Conservation (phyloP, 2,113 vertebrate species). For the Pogonocichla stellata region DNA sequence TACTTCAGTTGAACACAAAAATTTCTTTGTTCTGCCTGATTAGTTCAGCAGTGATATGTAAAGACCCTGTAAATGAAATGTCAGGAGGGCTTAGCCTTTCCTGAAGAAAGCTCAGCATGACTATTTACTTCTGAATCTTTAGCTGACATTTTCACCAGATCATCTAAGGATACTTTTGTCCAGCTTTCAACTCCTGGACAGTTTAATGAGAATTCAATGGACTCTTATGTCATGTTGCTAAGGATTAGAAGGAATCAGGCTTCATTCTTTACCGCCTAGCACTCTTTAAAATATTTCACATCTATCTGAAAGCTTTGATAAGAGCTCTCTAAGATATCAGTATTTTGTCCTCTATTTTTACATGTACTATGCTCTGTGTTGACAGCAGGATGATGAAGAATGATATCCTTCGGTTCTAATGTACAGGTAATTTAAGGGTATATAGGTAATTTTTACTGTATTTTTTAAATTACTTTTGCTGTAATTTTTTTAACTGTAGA, state of each 20-base stretch:
- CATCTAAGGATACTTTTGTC: neutral
- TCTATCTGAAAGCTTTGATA: neutral
- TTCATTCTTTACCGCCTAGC: neutral
- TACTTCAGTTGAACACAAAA: neutral
- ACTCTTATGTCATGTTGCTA: neutral
- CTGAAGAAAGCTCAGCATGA: neutral
- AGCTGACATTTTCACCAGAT: neutral
- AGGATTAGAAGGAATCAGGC: neutral
- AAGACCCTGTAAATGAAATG: neutral
- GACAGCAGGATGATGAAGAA: neutral
- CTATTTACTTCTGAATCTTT: neutral
- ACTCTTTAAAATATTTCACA: neutral
- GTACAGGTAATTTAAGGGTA: neutral
- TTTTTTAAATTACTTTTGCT: no score
- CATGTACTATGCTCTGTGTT: neutral
- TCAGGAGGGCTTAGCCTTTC: neutral
- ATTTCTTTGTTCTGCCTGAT: neutral
- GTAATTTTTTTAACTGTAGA: neutral
- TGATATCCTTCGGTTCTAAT: neutral
- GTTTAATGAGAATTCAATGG: neutral
- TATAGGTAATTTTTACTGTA: neutral
- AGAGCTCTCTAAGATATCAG: neutral
- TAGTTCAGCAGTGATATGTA: neutral
- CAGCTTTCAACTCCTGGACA: neutral
- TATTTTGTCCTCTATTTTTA: neutral